Evolutionary conservation across 2,113 vertebrate genomes (phyloP).

Genomic region (Oreochromis niloticus): DNA sequence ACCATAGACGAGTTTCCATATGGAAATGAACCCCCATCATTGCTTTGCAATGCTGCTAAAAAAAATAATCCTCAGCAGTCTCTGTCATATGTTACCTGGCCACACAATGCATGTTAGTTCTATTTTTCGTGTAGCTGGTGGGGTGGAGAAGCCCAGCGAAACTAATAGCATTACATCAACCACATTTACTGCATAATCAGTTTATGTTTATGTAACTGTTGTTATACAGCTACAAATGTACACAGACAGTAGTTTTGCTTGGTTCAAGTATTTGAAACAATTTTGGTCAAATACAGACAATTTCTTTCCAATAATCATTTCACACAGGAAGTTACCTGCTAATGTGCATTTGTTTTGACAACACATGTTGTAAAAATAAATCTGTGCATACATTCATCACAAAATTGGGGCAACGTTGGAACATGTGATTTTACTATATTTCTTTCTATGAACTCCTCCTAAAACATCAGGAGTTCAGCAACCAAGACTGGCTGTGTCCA

Average conservation of each 20-base stretch:
- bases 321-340: accelerated
- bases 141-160: neutral
- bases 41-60: neutral
- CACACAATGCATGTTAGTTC: neutral
- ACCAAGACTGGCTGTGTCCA: no score
- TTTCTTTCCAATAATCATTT: neutral
- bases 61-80: neutral
- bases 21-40: neutral
- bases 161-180: neutral
- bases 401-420: neutral
- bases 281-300: neutral
- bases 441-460: no score
- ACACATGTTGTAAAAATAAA: neutral
- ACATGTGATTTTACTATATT: no score
- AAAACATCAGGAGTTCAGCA: no score
- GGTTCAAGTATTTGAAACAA: neutral
- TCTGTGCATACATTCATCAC: neutral
- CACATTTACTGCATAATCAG: neutral
- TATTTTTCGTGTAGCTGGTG: neutral
- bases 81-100: neutral
- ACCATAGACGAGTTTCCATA: neutral
- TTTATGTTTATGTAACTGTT: neutral
- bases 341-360: neutral
- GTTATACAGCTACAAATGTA: neutral
- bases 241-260: neutral